Base-by-base conservation (phyloP, 1,140 invertebrate species). In the Procambarus virginalis region DNA sequence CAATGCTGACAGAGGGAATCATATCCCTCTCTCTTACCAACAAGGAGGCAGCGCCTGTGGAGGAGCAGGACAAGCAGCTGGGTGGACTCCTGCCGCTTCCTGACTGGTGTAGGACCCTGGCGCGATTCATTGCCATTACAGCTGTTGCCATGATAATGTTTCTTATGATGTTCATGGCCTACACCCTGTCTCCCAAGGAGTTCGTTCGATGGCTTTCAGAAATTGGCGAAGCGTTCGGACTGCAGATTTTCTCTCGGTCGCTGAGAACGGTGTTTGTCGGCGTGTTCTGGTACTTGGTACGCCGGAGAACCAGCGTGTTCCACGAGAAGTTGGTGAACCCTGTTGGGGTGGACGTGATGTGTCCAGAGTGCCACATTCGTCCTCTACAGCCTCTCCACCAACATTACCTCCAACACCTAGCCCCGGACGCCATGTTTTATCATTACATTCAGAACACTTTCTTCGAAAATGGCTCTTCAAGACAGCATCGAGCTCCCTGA, bases 321-420 rank as follows among this genome's bases (percentile, higher is more conserved):
- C 22, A 76, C 10, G 73, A 60, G 20, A 8, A 3, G 34, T n/a
- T 84, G 17, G 14, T 85, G 51, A 76, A 85, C 46, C 84, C 70
- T 68, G 70, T 77, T 49, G 84, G 84, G 1, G 45, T 46, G n/a
- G 10, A 60, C 0, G 73, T 85, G 70, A 34, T 10, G 48, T 85
- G 84, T 34, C 84, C 84, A 6, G 84, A 20, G n/a, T 85, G 84
- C 48, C n/a, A 9, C 51, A 73, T 82, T 58, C 58, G 58, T 46
- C 14, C 58, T 64, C 20, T 2, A 3, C 14, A 3, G 3, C 55
- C n/a, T 3, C 80, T 82, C 20, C 58, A 82, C 58, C 55, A 6
- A 3, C 80, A 82, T 51, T 82, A 60, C 12, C 2, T 20, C n/a
- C 34, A 58, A 45, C 80, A 82, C 58, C 80, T 82, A 2, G 12